A percentile compares a stretch with the other conserved stretches of the same genome.
Conservation (phyloP, 2,888 invertebrate species). For the Drosophila nigricruria region DNA sequence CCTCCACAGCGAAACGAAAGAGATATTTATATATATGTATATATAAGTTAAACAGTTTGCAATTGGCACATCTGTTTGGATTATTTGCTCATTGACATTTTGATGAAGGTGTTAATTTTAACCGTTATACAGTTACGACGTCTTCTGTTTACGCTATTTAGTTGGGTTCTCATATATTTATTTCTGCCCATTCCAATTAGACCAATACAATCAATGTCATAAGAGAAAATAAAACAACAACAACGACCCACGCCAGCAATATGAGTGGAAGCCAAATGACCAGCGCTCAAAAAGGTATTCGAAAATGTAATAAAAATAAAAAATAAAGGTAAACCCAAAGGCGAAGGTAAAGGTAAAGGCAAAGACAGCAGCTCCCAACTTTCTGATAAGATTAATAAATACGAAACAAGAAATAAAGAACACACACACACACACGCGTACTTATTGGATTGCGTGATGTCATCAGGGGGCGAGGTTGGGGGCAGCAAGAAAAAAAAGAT, state of each 20-base stretch:
- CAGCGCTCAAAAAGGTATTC: slow-evolving; percentile 41
- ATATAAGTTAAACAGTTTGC: slow-evolving; percentile 31
- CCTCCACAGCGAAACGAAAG: slow-evolving; percentile 29
- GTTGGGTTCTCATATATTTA: background rate
- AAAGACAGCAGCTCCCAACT: slow-evolving; percentile 55
- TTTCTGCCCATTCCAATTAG: slow-evolving; percentile 54
- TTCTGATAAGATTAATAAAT: slow-evolving; percentile 74
- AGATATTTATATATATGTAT: slow-evolving; percentile 20
- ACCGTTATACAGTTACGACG: slow-evolving; percentile 50
- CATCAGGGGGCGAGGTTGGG: slow-evolving; percentile 29
- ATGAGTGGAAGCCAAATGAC: slow-evolving; percentile 40
- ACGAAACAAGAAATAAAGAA: background rate
- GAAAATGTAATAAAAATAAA: slow-evolving; percentile 34
- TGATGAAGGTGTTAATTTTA: slow-evolving; percentile 69
- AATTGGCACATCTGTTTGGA: slow-evolving; percentile 55
- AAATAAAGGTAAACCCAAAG: slow-evolving; percentile 44
- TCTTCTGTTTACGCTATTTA: slow-evolving; percentile 47
- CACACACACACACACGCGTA: background rate
- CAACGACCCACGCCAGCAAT: background rate
- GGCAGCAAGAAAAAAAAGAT: slow-evolving; percentile 37
- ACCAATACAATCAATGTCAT: slow-evolving; percentile 65
- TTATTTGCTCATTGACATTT: slow-evolving; percentile 78
- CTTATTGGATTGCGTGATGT: slow-evolving; percentile 53
- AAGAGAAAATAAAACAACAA: slow-evolving; percentile 43
- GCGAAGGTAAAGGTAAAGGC: slow-evolving; percentile 25